A percentile compares a stretch with the other conserved stretches of the same genome.
Evolutionary conservation across 2,888 invertebrate species (phyloP).

Genomic region (Zootermopsis nevadensis): DNA sequence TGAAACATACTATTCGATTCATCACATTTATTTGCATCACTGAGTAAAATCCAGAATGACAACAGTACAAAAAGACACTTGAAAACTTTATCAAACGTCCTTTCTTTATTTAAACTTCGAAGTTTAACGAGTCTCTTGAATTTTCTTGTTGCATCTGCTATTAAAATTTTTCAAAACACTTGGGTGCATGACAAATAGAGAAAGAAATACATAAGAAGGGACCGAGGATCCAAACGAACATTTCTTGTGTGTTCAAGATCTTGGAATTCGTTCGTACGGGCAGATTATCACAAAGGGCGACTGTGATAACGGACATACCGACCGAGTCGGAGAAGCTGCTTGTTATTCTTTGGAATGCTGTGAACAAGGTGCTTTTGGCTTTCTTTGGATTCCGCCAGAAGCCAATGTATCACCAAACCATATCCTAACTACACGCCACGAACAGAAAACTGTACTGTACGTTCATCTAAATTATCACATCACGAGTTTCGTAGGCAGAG

Average conservation of each 20-base stretch:
- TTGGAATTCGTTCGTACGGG: background rate
- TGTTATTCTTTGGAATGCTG: background rate
- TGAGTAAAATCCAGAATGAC: background rate
- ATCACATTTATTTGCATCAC: background rate
- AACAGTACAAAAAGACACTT: background rate
- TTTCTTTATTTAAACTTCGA: background rate
- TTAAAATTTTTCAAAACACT: background rate
- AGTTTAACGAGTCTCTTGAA: background rate
- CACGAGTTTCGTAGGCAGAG: no score
- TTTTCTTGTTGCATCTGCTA: background rate
- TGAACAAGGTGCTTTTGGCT: background rate
- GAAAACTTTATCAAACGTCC: background rate
- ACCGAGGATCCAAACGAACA: background rate
- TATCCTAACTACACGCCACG: no score
- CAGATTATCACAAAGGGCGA: background rate
- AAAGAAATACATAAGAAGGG: no score
- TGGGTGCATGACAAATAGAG: background rate
- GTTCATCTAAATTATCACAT: no score
- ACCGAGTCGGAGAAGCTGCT: background rate
- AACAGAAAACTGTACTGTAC: no score
- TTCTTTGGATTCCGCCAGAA: background rate
- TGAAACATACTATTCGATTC: background rate
- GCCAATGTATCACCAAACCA: background rate
- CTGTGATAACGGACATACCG: slow-evolving; percentile 2
- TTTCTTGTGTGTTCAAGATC: background rate